Percentiles rank a stretch among this genome's conserved stretches.
phyloP scores from a whole-genome alignment of 2,888 invertebrate genomes.

The Amblyjoppa proteus region DNA sequence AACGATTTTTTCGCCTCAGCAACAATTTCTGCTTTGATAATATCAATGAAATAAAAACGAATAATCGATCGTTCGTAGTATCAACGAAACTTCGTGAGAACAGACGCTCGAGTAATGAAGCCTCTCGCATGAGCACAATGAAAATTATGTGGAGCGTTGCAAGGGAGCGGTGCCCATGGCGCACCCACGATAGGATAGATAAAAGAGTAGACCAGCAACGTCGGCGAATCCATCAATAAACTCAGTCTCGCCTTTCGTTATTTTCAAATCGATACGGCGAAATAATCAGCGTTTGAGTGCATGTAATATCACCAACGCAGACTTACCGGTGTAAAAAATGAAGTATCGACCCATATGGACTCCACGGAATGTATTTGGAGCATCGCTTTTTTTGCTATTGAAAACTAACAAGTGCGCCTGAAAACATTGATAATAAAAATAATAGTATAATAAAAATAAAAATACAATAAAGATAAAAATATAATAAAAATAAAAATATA shows the following conservation, averaged over 20 bases:
- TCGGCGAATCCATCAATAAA: constrained; percentile 27
- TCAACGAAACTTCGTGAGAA: background rate
- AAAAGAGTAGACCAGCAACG: constrained; percentile 41
- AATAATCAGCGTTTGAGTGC: background rate
- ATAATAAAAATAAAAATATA: no score
- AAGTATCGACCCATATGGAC: no score
- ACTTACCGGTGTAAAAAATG: background rate
- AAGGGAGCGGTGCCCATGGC: constrained; percentile 73
- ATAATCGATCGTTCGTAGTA: background rate
- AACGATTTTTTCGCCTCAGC: background rate
- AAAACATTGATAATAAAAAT: no score
- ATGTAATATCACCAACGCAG: background rate
- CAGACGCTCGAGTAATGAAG: background rate
- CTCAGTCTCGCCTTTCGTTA: constrained; percentile 17
- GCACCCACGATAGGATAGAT: constrained; percentile 71
- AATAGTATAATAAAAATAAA: no score
- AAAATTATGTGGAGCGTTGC: constrained; percentile 77
- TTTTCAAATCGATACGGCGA: constrained; percentile 20
- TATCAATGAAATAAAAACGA: background rate
- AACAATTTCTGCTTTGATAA: background rate
- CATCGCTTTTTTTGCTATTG: no score
- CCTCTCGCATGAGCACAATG: constrained; percentile 70
- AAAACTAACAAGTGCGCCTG: no score
- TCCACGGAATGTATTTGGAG: no score
- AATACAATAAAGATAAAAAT: no score